Evolutionary conservation across 2,888 invertebrate genomes (phyloP), one percentile per base, ranked within the genome.

Genomic region (Platycnemis pennipes): DNA sequence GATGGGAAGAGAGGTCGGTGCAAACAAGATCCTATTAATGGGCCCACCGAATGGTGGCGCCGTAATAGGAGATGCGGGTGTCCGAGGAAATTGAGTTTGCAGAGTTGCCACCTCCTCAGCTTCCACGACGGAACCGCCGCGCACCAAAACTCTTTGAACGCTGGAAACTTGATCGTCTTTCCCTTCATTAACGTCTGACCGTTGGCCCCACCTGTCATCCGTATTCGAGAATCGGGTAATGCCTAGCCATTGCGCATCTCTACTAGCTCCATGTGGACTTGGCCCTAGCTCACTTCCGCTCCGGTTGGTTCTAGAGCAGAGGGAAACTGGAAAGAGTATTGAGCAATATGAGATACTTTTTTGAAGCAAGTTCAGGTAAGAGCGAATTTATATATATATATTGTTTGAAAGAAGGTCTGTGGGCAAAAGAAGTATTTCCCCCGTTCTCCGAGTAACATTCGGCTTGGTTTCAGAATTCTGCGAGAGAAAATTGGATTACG

Each of bases 81-180:
- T 37, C 26, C 77, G 77, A n/a, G n/a, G 77, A 77, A 77, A 77
- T 77, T 77, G 77, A 77, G 77, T 77, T 77, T 77, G 77, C 77
- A 77, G 63, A 77, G 77, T 77, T 77, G 77, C 77, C 77, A 77
- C 77, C 77, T 77, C 77, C 11, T 16, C 77, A 37, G 13, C 77
- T 77, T 13, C 77, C 2, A 7, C 3, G 16, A 77, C 77, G 31
- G 37, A 77, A n/a, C 77, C 77, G n/a, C 77, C 77, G 13, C 11
- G 77, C 77, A 37, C 26, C 77, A 77, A 77, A 77, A 37, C 13
- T 77, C 77, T 31, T 77, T 8, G 31, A 77, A 37, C 77, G 77
- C 13, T 16, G 31, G 77, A 77, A 77, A 77, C 77, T 77, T 77
- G 77, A 77, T 77, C 77, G 77, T 77, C 77, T 37, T 16, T 37